Evolutionary conservation across 2,113 vertebrate genomes (phyloP).

Genomic region (Anseranas semipalmata): DNA sequence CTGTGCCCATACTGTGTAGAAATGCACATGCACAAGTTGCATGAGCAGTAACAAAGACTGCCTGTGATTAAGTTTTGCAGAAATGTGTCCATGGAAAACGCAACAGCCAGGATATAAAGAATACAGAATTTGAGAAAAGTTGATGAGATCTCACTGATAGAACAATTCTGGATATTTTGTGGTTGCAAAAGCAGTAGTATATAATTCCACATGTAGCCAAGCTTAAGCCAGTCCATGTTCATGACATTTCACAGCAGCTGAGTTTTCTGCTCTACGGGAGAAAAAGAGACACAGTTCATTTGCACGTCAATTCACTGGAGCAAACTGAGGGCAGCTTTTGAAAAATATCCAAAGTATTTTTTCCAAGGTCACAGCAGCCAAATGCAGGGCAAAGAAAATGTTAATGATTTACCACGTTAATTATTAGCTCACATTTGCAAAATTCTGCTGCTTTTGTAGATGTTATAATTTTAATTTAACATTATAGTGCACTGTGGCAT

Average conservation of each 20-base stretch:
- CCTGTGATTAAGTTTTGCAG: neutral
- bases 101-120: neutral
- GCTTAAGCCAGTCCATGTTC: neutral
- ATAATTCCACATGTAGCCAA: neutral
- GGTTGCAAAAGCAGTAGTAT: neutral
- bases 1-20: neutral
- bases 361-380: neutral
- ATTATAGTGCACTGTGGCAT: neutral
- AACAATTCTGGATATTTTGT: neutral
- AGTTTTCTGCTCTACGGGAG: neutral
- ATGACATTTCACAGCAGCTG: conserved; percentile 1
- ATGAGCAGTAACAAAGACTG: neutral
- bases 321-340: neutral
- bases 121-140: neutral
- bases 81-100: neutral
- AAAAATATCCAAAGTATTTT: neutral
- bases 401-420: neutral
- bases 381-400: neutral
- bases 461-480: neutral
- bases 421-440: neutral
- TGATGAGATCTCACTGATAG: neutral
- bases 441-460: neutral
- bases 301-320: neutral
- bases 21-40: neutral
- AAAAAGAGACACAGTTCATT: neutral